A percentile compares a stretch with the other conserved stretches of the same genome.
These are phyloP conservation scores for Trichoplax adhaerens DNA, from an alignment of 37 sponge, comb jelly and placozoan genomes.

Conservation along the genomic window DNA sequence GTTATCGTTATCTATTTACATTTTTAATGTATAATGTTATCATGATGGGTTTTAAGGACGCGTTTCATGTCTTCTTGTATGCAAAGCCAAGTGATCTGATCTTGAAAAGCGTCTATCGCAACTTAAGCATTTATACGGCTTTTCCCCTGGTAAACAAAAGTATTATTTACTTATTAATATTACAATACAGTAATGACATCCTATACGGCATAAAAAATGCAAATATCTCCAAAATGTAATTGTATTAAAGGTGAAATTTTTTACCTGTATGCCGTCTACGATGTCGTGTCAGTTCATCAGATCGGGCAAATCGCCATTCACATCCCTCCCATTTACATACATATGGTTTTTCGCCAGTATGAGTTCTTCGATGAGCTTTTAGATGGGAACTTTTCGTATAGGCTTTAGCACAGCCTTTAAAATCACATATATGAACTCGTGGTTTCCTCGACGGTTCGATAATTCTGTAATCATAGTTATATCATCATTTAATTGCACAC, in stretches of 20 bases:
- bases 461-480: no score
- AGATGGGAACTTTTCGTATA: slow-evolving; percentile 88
- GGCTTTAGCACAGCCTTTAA: slow-evolving; percentile 69
- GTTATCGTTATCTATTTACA: no score
- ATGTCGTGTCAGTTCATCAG: slow-evolving; percentile 87
- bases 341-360: slow-evolving; percentile 95
- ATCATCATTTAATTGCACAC: no score
- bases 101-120: slow-evolving; percentile 88
- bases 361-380: slow-evolving; percentile 82
- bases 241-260: no score
- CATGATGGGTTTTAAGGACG: no score
- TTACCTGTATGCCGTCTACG: slow-evolving; percentile 76
- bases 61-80: slow-evolving; percentile 27
- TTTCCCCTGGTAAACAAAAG: slow-evolving; percentile 8
- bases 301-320: slow-evolving; percentile 82
- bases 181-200: no score
- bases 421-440: slow-evolving; percentile 61
- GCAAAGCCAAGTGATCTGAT: slow-evolving; percentile 88
- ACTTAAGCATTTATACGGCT: slow-evolving; percentile 87
- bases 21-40: no score
- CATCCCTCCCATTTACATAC: slow-evolving; percentile 87
- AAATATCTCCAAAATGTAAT: no score
- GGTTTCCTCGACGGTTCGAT: slow-evolving; percentile 4
- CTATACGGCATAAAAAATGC: no score
- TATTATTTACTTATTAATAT: no score